Percentiles rank a stretch among this genome's conserved stretches.
phyloP scores from a whole-genome alignment of 2,113 vertebrate genomes.

The Burhinus oedicnemus region DNA sequence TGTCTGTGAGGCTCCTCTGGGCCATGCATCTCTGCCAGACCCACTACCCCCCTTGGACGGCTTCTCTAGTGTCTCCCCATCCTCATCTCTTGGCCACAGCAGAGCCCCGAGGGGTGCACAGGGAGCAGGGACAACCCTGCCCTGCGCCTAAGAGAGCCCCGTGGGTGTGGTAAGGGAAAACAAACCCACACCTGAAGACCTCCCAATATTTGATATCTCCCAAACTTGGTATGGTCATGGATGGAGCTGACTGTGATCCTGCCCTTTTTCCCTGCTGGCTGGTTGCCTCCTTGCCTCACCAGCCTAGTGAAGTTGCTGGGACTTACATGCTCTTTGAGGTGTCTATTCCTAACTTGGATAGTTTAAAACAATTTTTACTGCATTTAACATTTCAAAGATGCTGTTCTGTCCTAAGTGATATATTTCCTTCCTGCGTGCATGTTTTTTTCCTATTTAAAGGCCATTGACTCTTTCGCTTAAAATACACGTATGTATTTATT shows the following conservation, averaged over 20 bases:
- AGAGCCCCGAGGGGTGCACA: neutral
- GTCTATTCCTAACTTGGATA: neutral
- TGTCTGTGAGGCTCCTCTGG: neutral
- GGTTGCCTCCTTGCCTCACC: neutral
- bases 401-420: neutral
- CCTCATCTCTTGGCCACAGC: neutral
- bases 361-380: neutral
- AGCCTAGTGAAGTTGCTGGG: neutral
- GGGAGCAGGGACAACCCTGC: neutral
- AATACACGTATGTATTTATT: neutral
- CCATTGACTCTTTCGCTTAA: neutral
- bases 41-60: neutral
- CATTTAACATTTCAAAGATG: neutral
- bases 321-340: neutral
- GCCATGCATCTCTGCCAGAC: neutral
- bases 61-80: neutral
- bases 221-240: neutral
- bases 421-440: neutral
- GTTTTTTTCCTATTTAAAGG: neutral
- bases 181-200: neutral
- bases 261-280: neutral
- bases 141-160: fast-evolving
- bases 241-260: neutral
- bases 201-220: neutral
- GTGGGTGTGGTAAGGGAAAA: neutral